A percentile compares a stretch with the other conserved stretches of the same genome.
These are phyloP conservation scores for Nycticebus coucang DNA, from an alignment of 2,113 vertebrate species.

Conservation along the genomic window DNA sequence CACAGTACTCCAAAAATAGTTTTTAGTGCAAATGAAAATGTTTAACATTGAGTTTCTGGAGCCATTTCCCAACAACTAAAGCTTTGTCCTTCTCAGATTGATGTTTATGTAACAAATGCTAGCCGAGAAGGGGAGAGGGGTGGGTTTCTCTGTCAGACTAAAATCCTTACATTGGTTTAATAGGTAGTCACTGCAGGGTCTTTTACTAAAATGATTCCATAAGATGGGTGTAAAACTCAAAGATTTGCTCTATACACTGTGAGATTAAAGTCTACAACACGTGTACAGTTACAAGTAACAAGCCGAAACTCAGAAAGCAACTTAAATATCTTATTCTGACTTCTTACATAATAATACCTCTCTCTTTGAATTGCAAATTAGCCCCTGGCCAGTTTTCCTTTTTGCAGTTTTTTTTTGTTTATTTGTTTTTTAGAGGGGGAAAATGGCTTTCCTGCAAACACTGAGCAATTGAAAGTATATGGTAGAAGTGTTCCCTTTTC, in stretches of 20 bases:
- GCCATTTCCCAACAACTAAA: not conserved
- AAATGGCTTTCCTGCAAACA: not conserved
- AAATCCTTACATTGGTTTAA: constrained; percentile 50
- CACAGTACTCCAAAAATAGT: not conserved
- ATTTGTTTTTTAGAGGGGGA: not conserved
- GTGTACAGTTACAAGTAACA: not conserved
- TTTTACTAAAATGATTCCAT: constrained; percentile 33
- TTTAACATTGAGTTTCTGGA: not conserved
- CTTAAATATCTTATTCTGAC: not conserved
- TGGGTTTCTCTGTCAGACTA: not conserved
- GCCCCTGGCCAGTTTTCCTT: not conserved
- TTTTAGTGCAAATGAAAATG: not conserved
- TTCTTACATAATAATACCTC: constrained; percentile 15
- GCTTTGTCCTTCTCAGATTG: not conserved
- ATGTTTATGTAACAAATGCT: constrained; percentile 12
- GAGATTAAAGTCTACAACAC: not conserved
- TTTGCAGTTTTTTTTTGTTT: not conserved
- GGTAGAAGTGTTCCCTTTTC: too few species aligned
- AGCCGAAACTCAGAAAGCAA: not conserved
- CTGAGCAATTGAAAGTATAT: not conserved
- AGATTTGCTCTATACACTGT: constrained; percentile 26
- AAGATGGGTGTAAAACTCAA: constrained; percentile 42
- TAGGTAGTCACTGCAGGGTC: not conserved
- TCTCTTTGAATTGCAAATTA: constrained; percentile 65
- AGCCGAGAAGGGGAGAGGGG: not conserved